Evolutionary conservation across 2,888 invertebrate species (phyloP).

Genomic region (Oscheius sp.): DNA sequence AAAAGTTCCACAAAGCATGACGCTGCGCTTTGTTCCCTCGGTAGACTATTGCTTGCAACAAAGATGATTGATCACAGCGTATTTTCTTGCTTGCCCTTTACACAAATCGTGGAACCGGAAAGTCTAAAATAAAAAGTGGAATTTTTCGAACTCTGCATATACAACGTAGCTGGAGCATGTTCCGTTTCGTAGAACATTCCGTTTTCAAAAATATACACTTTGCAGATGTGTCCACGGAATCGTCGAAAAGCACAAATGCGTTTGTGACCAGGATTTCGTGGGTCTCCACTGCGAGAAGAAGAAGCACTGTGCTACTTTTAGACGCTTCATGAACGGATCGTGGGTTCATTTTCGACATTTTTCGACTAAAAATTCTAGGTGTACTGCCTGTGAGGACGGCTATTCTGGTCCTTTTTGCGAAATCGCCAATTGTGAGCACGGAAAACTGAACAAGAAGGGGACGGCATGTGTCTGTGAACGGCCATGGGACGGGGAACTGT

Average conservation of each 20-base stretch:
- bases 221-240: constrained; percentile 66
- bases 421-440: constrained; percentile 62
- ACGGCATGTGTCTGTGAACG: constrained; percentile 51
- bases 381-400: constrained; percentile 52
- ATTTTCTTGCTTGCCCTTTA: too few relatives aligned
- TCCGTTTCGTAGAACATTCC: too few relatives aligned
- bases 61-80: too few relatives aligned
- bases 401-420: constrained; percentile 63
- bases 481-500: constrained; percentile 54
- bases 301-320: constrained; percentile 55
- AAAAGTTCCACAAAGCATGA: too few relatives aligned
- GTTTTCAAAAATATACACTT: not conserved
- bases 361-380: constrained; percentile 16
- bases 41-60: too few relatives aligned
- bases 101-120: too few relatives aligned
- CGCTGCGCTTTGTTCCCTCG: too few relatives aligned
- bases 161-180: too few relatives aligned
- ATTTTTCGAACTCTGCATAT: too few relatives aligned
- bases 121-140: too few relatives aligned
- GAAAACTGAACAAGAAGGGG: constrained; percentile 42
- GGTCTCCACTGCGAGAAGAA: constrained; percentile 66
- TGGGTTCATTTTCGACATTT: constrained; percentile 35
- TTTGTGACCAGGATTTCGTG: constrained; percentile 63
- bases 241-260: constrained; percentile 56
- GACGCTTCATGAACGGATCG: constrained; percentile 59